phyloP scores from a whole-genome alignment of 2,797 vertebrate genomes.

The Carduelis carduelis region DNA sequence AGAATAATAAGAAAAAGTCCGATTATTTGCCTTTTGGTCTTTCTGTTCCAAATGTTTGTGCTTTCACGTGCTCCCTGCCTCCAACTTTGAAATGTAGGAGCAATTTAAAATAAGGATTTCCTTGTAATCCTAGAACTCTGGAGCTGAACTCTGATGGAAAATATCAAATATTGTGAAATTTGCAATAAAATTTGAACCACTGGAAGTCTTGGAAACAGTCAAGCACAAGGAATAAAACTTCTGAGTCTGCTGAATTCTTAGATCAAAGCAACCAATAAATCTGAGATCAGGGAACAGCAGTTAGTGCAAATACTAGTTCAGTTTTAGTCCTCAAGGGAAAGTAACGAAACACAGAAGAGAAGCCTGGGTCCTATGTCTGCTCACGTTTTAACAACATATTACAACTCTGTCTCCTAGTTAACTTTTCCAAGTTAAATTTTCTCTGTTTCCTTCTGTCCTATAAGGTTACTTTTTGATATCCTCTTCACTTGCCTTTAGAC shows the following conservation, averaged over 20 bases:
- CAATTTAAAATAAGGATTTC: conserved; percentile 5
- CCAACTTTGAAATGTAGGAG: neutral
- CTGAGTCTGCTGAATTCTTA: neutral
- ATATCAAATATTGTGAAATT: conserved; percentile 27
- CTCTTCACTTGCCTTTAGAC: neutral
- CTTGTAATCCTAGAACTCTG: conserved; percentile 25
- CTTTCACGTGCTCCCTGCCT: neutral
- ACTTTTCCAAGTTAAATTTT: neutral
- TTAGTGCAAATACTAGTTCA: neutral
- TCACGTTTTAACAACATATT: neutral
- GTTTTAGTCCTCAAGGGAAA: neutral
- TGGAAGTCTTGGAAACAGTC: neutral
- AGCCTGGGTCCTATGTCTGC: neutral
- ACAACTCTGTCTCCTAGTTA: neutral
- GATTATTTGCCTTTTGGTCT: neutral
- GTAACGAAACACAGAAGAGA: neutral
- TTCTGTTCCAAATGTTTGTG: neutral
- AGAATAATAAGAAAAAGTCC: neutral
- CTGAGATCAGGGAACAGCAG: neutral
- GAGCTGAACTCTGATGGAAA: neutral
- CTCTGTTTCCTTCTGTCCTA: neutral
- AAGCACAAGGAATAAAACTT: conserved; percentile 9
- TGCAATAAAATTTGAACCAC: conserved; percentile 2
- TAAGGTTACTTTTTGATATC: neutral
- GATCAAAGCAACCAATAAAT: conserved; percentile 50